Evolutionary conservation across 2,797 vertebrate genomes (phyloP).

Genomic region (Danio tinwini): DNA sequence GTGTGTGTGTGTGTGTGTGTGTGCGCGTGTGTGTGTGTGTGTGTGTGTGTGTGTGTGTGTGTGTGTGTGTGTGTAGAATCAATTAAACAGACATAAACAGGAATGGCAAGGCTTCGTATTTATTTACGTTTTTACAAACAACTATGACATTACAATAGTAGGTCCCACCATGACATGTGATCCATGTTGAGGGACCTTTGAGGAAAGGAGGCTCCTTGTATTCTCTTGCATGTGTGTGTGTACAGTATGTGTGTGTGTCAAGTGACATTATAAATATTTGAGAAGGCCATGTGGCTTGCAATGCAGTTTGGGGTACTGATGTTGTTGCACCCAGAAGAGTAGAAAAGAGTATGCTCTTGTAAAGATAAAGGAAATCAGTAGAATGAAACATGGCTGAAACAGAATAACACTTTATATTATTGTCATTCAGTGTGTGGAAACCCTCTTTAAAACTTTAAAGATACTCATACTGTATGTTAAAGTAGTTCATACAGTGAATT

Average conservation of each 20-base stretch:
- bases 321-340: background rate
- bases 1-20: background rate
- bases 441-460: background rate
- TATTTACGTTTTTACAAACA: conserved; percentile 23
- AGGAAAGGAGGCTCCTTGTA: background rate
- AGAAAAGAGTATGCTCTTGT: background rate
- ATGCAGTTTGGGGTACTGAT: conserved; percentile 12
- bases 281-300: conserved; percentile 30
- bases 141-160: conserved; percentile 13
- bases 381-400: background rate
- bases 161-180: conserved; percentile 12
- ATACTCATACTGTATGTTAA: background rate
- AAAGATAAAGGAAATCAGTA: background rate
- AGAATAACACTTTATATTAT: background rate
- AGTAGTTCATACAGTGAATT: background rate
- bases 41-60: background rate
- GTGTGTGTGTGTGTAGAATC: conserved; percentile 47
- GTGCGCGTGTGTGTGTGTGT: conserved; percentile 4
- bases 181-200: background rate
- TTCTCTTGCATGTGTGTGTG: background rate
- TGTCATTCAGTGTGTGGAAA: background rate
- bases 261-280: conserved; percentile 40
- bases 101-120: conserved; percentile 43
- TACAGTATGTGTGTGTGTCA: background rate
- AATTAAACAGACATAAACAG: conserved; percentile 51